Evolutionary conservation across 1,140 invertebrate genomes (phyloP).

Genomic region (Rhizoglyphus robini): DNA sequence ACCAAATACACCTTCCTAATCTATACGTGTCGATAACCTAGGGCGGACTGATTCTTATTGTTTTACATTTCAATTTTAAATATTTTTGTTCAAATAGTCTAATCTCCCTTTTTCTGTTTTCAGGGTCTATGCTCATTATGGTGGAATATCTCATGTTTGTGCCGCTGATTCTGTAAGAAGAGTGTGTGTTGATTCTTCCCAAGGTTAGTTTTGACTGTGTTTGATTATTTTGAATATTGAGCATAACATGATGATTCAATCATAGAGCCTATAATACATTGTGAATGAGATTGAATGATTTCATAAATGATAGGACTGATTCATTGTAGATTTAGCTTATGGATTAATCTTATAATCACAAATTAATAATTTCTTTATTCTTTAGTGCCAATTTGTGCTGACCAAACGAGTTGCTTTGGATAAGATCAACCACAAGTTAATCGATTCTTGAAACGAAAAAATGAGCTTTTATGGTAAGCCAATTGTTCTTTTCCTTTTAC

Average conservation of each 20-base stretch:
- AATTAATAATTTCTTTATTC: slow-evolving; percentile 33
- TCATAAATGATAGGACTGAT: slow-evolving; percentile 32
- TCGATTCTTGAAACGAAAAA: slow-evolving; percentile 99
- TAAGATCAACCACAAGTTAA: slow-evolving; percentile 98
- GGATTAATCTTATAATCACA: not conserved
- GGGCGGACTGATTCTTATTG: too few species aligned
- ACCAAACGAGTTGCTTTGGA: slow-evolving; percentile 90
- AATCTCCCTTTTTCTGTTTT: too few species aligned
- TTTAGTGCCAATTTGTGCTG: slow-evolving; percentile 74
- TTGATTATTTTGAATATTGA: not conserved
- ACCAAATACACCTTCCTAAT: too few species aligned
- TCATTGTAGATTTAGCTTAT: not conserved
- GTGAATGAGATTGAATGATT: slow-evolving; percentile 22
- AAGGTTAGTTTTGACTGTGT: slow-evolving; percentile 51
- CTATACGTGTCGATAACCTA: too few species aligned
- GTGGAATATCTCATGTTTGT: slow-evolving; percentile 98
- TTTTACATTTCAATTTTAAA: too few species aligned
- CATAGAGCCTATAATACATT: slow-evolving; percentile 21
- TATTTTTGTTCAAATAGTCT: too few species aligned
- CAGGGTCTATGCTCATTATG: slow-evolving; percentile 99
- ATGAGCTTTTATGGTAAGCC: slow-evolving; percentile 74
- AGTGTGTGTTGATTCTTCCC: slow-evolving; percentile 92
- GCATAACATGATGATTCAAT: slow-evolving; percentile 21
- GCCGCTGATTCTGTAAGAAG: slow-evolving; percentile 95
- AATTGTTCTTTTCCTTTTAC: not conserved